Evolutionary conservation across 2,113 vertebrate species (phyloP), one percentile per base, ranked within the genome.

Genomic region (Ancistrus triradiatus): DNA sequence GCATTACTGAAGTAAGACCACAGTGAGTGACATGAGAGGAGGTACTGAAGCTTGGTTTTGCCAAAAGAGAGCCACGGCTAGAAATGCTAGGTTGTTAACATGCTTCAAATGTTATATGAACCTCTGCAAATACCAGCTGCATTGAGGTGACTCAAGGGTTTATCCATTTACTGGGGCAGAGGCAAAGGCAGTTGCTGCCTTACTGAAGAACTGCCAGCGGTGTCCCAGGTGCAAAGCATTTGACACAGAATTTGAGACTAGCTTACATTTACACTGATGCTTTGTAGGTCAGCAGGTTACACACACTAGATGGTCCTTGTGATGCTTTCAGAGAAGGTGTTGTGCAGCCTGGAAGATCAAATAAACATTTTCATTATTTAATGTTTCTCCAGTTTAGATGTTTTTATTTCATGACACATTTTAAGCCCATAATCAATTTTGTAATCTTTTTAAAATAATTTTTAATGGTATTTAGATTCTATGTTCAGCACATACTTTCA

Each of bases 71-170:
- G n/a, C n/a, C 46, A 53, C n/a, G 21, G 44, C 68, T 65, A 50
- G 40, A 78, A 72, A 75, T 72, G 46, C 77, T 62, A 77, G 10
- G 38, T 43, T 47, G 44, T 71, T 75, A 73, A 68, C 25, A 66
- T 50, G 42, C 59, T 70, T 79, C 51, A 74, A 69, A 76, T 70
- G 59, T 67, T 68, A 77, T 42, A 65, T 80, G 74, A 78, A 77
- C 3, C 27, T 31, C 3, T 85, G 63, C 70, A 55, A 31, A 31
- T 31, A n/a, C n/a, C n/a, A n/a, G n/a, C n/a, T n/a, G n/a, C n/a
- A n/a, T n/a, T n/a, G n/a, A n/a, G n/a, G n/a, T n/a, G n/a, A n/a
- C n/a, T n/a, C n/a, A n/a, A n/a, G n/a, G n/a, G 57, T 37, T 28
- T 66, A 18, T 35, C 63, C 22, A 19, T 28, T 66, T 57, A 38